Evolutionary conservation across 2,113 vertebrate species (phyloP).

Genomic region (Dromas ardeola): DNA sequence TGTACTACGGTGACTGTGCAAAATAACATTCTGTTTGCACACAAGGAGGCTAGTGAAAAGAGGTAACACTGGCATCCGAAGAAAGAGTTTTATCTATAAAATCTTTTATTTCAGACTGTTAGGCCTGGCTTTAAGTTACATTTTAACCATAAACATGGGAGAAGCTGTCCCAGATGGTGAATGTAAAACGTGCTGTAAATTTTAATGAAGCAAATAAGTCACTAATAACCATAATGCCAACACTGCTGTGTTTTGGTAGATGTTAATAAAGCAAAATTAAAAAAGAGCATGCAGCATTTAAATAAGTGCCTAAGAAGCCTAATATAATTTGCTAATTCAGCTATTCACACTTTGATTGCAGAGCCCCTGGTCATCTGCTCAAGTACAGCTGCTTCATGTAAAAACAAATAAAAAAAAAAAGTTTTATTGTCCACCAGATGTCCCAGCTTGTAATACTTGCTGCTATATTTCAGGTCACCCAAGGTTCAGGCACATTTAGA

Average conservation of each 20-base stretch:
- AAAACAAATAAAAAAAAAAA: constrained; percentile 65
- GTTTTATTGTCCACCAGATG: constrained; percentile 80
- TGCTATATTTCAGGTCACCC: constrained; percentile 72
- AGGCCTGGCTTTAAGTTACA: constrained; percentile 59
- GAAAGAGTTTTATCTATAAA: constrained; percentile 56
- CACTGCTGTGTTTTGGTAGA: constrained; percentile 57
- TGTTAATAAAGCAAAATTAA: constrained; percentile 77
- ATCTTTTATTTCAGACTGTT: constrained; percentile 46
- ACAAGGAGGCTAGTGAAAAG: not conserved
- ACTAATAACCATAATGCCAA: constrained; percentile 72
- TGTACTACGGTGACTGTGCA: not conserved
- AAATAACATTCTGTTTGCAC: constrained; percentile 15
- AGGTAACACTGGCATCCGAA: constrained; percentile 34
- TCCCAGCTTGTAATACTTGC: constrained; percentile 63
- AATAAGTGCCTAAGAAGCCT: constrained; percentile 69
- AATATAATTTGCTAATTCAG: constrained; percentile 77
- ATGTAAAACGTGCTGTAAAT: constrained; percentile 74
- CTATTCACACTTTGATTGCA: constrained; percentile 76
- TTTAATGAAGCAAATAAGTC: constrained; percentile 79
- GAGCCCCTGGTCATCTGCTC: constrained; percentile 75
- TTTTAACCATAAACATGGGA: constrained; percentile 63
- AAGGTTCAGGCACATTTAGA: constrained; percentile 71
- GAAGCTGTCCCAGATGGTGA: constrained; percentile 72
- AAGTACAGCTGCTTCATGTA: constrained; percentile 73
- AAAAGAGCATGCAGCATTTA: constrained; percentile 73